Evolutionary conservation across 2,888 invertebrate species (phyloP).

Genomic region (Lithodes maja): DNA sequence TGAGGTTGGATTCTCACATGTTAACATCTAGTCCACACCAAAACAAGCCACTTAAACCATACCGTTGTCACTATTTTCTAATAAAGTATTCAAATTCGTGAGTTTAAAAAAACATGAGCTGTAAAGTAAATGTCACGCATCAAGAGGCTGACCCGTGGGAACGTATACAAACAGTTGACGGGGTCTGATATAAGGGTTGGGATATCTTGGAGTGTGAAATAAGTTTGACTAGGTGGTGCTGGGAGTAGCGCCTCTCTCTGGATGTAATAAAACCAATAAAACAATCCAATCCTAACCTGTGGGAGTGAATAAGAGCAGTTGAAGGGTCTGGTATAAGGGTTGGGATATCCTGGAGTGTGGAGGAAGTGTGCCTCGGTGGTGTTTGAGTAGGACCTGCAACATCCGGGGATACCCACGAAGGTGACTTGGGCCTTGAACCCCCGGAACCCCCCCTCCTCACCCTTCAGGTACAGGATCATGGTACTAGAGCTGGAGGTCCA

Average conservation of each 20-base stretch:
- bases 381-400: slow-evolving; percentile 59
- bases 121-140: too few species aligned
- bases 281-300: slow-evolving; percentile 15
- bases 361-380: slow-evolving; percentile 33
- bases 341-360: slow-evolving; percentile 52
- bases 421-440: slow-evolving; percentile 60
- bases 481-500: slow-evolving; percentile 37
- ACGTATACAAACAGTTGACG: slow-evolving; percentile 39
- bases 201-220: slow-evolving; percentile 57
- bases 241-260: too few species aligned
- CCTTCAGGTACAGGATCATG: slow-evolving; percentile 67
- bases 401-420: slow-evolving; percentile 58
- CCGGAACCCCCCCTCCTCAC: slow-evolving; percentile 51
- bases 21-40: too few species aligned
- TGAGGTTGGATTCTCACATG: too few species aligned
- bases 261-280: not conserved
- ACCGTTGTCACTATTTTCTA: too few species aligned
- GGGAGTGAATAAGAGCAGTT: slow-evolving; percentile 38
- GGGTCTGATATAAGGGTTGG: slow-evolving; percentile 8
- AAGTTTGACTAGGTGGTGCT: slow-evolving; percentile 32
- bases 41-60: too few species aligned
- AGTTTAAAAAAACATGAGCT: too few species aligned
- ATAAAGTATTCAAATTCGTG: too few species aligned
- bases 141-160: slow-evolving; percentile 29
- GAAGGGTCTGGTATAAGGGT: slow-evolving; percentile 26